Evolutionary conservation across 2,888 invertebrate species (phyloP).

Genomic region (Elegia similella): DNA sequence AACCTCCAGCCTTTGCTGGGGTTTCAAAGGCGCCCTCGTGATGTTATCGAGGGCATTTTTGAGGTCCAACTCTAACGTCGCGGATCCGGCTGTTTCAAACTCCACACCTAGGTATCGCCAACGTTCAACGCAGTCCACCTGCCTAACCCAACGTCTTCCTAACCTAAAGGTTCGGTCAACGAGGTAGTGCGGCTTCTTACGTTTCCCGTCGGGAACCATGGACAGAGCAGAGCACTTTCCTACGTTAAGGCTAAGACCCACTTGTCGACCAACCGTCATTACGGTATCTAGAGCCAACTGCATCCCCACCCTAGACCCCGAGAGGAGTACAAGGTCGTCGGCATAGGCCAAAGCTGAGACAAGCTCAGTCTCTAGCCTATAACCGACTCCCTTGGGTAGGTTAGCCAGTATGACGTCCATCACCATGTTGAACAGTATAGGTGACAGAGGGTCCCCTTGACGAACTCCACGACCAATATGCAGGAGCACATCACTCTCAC

Average conservation of each 20-base stretch:
- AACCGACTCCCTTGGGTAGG: not conserved
- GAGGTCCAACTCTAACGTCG: too few relatives aligned
- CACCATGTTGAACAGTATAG: not conserved
- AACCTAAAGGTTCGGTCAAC: not conserved
- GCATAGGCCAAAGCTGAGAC: not conserved
- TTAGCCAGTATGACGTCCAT: conserved; percentile 30
- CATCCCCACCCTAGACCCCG: not conserved
- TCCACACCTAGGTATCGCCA: too few relatives aligned
- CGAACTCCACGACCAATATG: not conserved
- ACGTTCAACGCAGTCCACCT: too few relatives aligned
- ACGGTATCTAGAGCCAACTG: not conserved
- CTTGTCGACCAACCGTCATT: not conserved
- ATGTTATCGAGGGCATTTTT: too few relatives aligned
- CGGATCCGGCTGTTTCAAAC: not conserved
- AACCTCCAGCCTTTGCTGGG: too few relatives aligned
- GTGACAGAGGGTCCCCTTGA: not conserved
- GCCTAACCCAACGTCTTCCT: conserved; percentile 22
- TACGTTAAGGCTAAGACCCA: not conserved
- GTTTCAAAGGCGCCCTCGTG: too few relatives aligned
- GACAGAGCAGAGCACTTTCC: too few relatives aligned
- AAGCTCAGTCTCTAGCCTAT: not conserved
- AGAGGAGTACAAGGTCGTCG: not conserved
- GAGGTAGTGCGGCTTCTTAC: conserved; percentile 29
- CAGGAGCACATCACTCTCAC: not conserved
- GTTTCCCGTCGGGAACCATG: conserved; percentile 25